A percentile compares a stretch with the other conserved stretches of the same genome.
These are phyloP conservation scores for Chromobotia macracanthus DNA, from an alignment of 2,797 vertebrate genomes.

Conservation along the genomic window DNA sequence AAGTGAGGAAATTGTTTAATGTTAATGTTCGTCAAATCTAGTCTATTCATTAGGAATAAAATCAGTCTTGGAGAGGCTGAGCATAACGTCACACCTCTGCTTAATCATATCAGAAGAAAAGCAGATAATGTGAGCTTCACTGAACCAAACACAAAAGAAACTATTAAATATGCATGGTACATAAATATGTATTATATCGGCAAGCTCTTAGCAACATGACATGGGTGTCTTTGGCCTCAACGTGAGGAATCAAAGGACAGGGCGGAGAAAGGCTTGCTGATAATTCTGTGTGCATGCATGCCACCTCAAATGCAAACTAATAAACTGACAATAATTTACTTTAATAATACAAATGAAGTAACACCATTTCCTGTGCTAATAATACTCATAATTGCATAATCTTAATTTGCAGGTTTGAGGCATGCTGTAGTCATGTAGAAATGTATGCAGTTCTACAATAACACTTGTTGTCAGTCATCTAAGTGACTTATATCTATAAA, in stretches of 20 bases:
- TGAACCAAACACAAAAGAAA: constrained; percentile 57
- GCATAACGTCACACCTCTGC: constrained; percentile 63
- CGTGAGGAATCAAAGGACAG: background rate
- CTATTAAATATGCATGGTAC: constrained; percentile 48
- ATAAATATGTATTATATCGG: constrained; percentile 27
- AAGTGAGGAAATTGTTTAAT: constrained; percentile 75
- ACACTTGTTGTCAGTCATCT: constrained; percentile 1
- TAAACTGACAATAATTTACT: too few relatives aligned
- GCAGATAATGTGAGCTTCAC: constrained; percentile 62
- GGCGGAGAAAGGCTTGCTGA: background rate
- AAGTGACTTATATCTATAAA: background rate
- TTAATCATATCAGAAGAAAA: constrained; percentile 70
- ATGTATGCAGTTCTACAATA: background rate
- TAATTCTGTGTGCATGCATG: background rate
- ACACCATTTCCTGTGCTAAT: background rate
- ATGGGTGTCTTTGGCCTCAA: constrained; percentile 1
- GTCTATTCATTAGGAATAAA: constrained; percentile 78
- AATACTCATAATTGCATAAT: constrained; percentile 20
- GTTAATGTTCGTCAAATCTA: constrained; percentile 74
- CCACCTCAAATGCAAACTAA: background rate
- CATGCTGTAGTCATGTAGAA: background rate
- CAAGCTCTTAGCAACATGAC: constrained; percentile 27
- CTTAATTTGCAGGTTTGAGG: background rate
- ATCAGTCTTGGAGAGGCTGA: constrained; percentile 73
- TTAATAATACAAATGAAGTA: too few relatives aligned